These are phyloP conservation scores for Perognathus longimembris DNA, from an alignment of 2,113 vertebrate genomes.

Conservation along the genomic window DNA sequence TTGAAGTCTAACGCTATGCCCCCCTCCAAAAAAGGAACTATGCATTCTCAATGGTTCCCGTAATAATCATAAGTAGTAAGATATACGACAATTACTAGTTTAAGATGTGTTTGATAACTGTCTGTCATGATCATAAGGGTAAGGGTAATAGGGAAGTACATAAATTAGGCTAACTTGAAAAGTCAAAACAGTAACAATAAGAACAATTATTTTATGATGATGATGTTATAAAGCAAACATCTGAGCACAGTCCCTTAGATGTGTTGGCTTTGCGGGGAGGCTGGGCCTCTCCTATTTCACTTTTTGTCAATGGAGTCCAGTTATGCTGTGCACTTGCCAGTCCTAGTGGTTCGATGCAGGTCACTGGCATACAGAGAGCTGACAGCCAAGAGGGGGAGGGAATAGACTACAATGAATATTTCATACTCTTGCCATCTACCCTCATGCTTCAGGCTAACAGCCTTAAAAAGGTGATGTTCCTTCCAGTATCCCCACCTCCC, in stretches of 20 bases:
- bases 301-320: conserved; percentile 64
- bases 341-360: conserved; percentile 56
- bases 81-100: conserved; percentile 53
- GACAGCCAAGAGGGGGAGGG: background rate
- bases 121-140: conserved; percentile 58
- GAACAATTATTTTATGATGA: background rate
- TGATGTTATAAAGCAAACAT: background rate
- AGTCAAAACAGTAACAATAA: background rate
- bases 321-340: conserved; percentile 62
- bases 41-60: conserved; percentile 61
- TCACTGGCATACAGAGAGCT: conserved; percentile 42
- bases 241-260: conserved; percentile 52
- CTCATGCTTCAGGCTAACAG: background rate
- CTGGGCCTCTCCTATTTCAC: conserved; percentile 55
- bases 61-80: background rate
- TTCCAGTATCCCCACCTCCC: accelerated
- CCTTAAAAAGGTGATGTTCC: background rate
- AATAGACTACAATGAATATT: background rate
- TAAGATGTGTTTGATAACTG: conserved; percentile 54
- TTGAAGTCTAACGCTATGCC: conserved; percentile 44
- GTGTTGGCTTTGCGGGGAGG: conserved; percentile 74
- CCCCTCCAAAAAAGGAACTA: background rate
- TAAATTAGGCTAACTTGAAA: conserved; percentile 63
- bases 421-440: conserved; percentile 42
- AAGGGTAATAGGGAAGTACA: conserved; percentile 49